Conservation (phyloP, 2,888 invertebrate species). For the Cyclophora punctaria region DNA sequence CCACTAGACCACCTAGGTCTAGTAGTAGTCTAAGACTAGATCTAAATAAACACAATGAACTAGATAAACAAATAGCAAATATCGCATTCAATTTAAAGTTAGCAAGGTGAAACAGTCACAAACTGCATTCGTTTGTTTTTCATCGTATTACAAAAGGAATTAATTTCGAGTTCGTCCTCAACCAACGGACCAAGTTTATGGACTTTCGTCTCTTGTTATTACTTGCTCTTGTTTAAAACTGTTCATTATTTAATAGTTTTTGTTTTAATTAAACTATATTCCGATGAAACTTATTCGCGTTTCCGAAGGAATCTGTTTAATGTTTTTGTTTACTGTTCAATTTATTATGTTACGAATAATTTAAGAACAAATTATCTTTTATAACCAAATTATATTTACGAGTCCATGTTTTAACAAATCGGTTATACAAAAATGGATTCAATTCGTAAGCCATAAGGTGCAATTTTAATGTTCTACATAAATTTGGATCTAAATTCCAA, state of each 20-base stretch:
- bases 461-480: no score
- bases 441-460: no score
- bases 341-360: neutral
- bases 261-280: constrained; percentile 1
- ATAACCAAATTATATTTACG: neutral
- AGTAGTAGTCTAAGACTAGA: no score
- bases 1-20: no score
- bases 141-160: constrained; percentile 17
- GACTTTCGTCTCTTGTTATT: constrained; percentile 9
- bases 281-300: neutral
- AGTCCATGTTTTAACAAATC: no score
- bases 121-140: constrained; percentile 14
- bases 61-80: no score
- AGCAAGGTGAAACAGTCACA: constrained; percentile 5
- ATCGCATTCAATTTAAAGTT: constrained; percentile 3
- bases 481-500: neutral
- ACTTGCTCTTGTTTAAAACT: constrained; percentile 4
- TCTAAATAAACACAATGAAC: no score
- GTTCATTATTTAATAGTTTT: constrained; percentile 8
- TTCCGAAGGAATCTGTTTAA: constrained; percentile 1
- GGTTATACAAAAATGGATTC: no score
- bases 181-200: constrained; percentile 5
- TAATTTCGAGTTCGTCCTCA: constrained; percentile 11
- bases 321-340: neutral
- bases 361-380: neutral